Evolutionary conservation across 2,113 vertebrate species (phyloP).

Genomic region (Elachura formosa): DNA sequence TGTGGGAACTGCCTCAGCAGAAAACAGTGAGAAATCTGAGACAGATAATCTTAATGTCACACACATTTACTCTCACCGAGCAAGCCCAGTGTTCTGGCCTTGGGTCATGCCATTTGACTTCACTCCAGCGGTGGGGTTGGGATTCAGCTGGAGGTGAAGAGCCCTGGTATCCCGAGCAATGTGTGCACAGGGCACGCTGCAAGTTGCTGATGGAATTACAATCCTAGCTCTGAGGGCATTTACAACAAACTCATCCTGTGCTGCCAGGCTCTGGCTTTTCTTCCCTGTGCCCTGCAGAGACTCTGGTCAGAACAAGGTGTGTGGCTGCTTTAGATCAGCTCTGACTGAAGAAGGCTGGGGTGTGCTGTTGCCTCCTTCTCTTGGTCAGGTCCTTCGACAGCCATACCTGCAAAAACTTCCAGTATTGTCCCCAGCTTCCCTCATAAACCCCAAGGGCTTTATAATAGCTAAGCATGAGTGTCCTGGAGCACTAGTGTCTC

Average conservation of each 20-base stretch:
- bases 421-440: not conserved
- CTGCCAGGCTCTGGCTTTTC: not conserved
- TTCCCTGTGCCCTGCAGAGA: not conserved
- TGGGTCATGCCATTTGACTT: not conserved
- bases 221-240: not conserved
- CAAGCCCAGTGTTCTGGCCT: not conserved
- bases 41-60: not conserved
- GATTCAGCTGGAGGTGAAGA: not conserved
- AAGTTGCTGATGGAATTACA: not conserved
- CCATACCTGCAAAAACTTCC: not conserved
- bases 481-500: not conserved
- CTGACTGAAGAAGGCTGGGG: not conserved
- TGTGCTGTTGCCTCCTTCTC: not conserved
- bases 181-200: not conserved
- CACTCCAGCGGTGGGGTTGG: not conserved
- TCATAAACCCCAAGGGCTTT: not conserved
- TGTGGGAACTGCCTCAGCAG: not conserved
- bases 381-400: not conserved
- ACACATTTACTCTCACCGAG: not conserved
- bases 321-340: not conserved
- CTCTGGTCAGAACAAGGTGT: not conserved
- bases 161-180: rapidly evolving
- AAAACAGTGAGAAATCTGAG: not conserved
- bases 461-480: not conserved
- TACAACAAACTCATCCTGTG: not conserved